Evolutionary conservation across 2,113 vertebrate genomes (phyloP), one percentile per base, ranked within the genome.

Genomic region (Hyperoodon ampullatus): DNA sequence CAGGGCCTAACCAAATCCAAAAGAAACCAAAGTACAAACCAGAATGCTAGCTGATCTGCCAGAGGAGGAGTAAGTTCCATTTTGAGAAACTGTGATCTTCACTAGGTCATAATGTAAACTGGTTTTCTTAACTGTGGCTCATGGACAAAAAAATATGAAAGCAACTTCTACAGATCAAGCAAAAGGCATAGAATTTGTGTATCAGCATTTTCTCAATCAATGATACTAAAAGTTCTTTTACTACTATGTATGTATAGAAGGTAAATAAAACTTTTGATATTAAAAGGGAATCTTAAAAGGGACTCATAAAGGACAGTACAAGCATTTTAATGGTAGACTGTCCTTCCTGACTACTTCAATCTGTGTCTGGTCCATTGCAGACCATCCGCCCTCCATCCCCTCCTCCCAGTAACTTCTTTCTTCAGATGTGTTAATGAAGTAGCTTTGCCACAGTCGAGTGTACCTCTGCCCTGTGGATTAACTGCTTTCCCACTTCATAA

Each of bases 351-450:
- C 13, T 65, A 30, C 87, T 82, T 77, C 88, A 70, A 21, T 55
- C 70, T 65, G 33, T 42, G 60, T 89, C 55, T 81, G 30, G 35
- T 72, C 47, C 35, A 4, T 0, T 3, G 44, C 13, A 80, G 75
- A 82, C 39, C 18, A 30, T n/a, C 15, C 33, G 60, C 33, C 24
- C 16, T 55, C 33, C 23, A 3, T 7, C 26, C 28, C 61, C n/a
- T 2, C 21, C 47, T 24, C 47, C n/a, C 16, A 15, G 44, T 35
- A 39, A 8, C 33, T 28, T 50, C 72, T 90, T 66, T 78, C 61
- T 61, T 75, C 21, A 75, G 88, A 61, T 83, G 82, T 88, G 68
- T 70, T 92, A 77, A 87, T 74, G 87, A 96, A 72, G 74, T 2
- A 15, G 87, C 58, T 74, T 55, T 81, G 95, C 65, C 55, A 11